A percentile compares a stretch with the other conserved stretches of the same genome.
These are phyloP conservation scores for Brenthis hecate DNA, from an alignment of 2,888 invertebrate species.

Conservation along the genomic window DNA sequence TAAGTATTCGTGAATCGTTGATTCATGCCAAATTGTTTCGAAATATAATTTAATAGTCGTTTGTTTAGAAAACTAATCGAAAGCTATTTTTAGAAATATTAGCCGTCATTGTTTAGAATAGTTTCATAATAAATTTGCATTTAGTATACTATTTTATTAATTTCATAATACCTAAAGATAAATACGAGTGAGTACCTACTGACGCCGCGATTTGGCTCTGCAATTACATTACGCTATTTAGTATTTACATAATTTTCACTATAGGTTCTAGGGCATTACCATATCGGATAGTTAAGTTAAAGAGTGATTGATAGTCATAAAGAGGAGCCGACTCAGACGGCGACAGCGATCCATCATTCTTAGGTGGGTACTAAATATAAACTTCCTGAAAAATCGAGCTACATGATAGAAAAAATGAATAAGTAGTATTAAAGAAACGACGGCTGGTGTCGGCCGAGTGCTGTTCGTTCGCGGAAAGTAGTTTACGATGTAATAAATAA, in stretches of 20 bases:
- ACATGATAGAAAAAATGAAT: conserved; percentile 31
- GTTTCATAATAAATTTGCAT: neutral
- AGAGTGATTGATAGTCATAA: conserved; percentile 30
- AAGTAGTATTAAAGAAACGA: conserved; percentile 20
- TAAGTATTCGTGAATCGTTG: conserved; percentile 11
- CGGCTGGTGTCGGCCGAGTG: neutral
- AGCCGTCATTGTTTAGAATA: neutral
- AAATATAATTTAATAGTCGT: neutral
- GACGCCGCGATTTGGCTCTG: too few relatives aligned
- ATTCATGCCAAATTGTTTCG: conserved; percentile 13
- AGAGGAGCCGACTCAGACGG: conserved; percentile 23
- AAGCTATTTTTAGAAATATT: neutral
- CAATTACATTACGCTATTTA: too few relatives aligned
- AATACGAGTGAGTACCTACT: too few relatives aligned
- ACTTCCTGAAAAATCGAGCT: conserved; percentile 13
- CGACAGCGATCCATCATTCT: conserved; percentile 31
- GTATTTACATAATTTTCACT: too few relatives aligned
- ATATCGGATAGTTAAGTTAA: conserved; percentile 12
- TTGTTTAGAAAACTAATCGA: neutral
- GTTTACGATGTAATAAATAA: conserved; percentile 56
- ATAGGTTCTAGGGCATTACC: neutral
- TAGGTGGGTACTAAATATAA: conserved; percentile 33
- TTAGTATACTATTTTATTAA: too few relatives aligned
- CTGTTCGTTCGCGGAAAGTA: conserved; percentile 33
- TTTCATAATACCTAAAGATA: too few relatives aligned